Conservation (phyloP, 2,113 vertebrate genomes). For the Octodon degus region DNA sequence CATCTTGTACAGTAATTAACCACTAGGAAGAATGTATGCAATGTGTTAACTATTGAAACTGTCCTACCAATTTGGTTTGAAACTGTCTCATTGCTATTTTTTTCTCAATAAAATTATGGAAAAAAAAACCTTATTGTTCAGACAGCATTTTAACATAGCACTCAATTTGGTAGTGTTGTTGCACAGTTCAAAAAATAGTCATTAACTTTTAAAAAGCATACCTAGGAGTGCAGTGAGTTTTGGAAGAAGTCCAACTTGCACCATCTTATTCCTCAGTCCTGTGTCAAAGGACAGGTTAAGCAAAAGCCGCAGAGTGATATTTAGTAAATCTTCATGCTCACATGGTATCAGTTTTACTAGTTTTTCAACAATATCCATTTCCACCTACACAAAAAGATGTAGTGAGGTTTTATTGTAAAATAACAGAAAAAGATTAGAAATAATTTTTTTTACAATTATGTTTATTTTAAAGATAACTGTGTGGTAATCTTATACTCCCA, state of each 20-base stretch:
- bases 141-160: conserved; percentile 29
- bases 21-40: no score
- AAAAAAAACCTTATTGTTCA: neutral
- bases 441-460: neutral
- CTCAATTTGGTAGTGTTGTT: conserved; percentile 12
- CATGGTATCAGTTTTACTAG: conserved; percentile 93
- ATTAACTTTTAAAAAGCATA: conserved; percentile 80
- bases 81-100: no score
- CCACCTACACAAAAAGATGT: conserved; percentile 88
- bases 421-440: conserved; percentile 22
- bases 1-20: no score
- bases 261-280: conserved; percentile 94
- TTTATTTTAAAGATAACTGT: neutral
- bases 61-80: no score
- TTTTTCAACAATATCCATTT: conserved; percentile 93
- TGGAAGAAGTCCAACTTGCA: conserved; percentile 93
- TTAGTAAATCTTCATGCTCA: conserved; percentile 93
- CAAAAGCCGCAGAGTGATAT: conserved; percentile 91
- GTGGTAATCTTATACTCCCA: neutral
- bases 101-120: no score
- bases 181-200: neutral
- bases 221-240: conserved; percentile 93
- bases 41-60: no score
- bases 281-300: conserved; percentile 96
- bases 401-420: conserved; percentile 25